Percentiles rank a stretch among this genome's conserved stretches.
These are phyloP conservation scores for Tetramorium alpestre DNA, from an alignment of 1,140 invertebrate genomes.

Conservation along the genomic window DNA sequence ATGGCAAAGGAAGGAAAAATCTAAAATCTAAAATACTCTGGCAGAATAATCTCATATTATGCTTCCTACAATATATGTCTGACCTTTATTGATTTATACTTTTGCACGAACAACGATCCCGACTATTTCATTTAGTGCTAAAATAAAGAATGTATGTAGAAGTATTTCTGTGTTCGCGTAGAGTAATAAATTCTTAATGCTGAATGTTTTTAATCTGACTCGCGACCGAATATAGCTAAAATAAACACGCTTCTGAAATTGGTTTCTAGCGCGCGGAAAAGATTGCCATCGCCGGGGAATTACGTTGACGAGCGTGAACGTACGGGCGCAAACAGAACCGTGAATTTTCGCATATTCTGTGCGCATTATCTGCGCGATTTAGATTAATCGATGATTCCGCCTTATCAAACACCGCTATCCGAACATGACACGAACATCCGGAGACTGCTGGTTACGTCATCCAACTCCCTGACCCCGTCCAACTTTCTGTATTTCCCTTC, in stretches of 20 bases:
- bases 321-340: not conserved
- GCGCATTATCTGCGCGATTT: constrained; percentile 1
- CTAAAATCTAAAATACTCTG: not conserved
- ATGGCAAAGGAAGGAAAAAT: not conserved
- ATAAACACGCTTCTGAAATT: not conserved
- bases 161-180: not conserved
- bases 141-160: not conserved
- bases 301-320: not conserved
- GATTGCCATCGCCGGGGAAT: not conserved
- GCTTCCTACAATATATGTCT: not conserved
- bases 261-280: not conserved
- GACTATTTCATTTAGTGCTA: not conserved
- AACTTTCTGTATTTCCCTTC: constrained; percentile 52
- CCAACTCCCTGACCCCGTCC: constrained; percentile 17
- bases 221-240: not conserved
- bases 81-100: constrained; percentile 25
- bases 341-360: not conserved
- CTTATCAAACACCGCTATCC: constrained; percentile 32
- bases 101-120: not conserved
- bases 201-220: not conserved
- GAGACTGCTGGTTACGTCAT: constrained; percentile 12
- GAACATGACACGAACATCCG: constrained; percentile 29
- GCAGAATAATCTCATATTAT: not conserved
- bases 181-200: constrained; percentile 3
- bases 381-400: constrained; percentile 17